Conservation (phyloP, 2,797 vertebrate genomes). For the Sarcoramphus papa region DNA sequence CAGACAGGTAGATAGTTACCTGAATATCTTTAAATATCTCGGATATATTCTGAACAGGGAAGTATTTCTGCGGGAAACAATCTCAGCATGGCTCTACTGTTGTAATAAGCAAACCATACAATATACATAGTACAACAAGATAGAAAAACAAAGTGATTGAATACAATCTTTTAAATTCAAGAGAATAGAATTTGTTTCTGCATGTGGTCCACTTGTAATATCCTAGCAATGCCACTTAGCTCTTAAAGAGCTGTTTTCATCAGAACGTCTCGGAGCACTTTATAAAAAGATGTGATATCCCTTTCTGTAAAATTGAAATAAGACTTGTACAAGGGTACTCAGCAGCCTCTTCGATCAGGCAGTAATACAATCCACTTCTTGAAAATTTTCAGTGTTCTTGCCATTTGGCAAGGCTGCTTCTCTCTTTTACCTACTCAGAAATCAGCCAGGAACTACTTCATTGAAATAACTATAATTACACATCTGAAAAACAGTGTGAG, state of each 20-base stretch:
- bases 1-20: neutral
- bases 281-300: neutral
- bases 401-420: neutral
- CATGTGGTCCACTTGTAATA: slow-evolving; percentile 24
- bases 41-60: neutral
- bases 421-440: neutral
- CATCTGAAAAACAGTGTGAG: neutral
- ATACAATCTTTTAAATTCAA: neutral
- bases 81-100: neutral
- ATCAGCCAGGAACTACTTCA: neutral
- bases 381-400: neutral
- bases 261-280: neutral
- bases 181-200: neutral
- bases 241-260: slow-evolving; percentile 3
- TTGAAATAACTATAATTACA: neutral
- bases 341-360: neutral
- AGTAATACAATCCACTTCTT: neutral
- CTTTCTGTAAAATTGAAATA: neutral
- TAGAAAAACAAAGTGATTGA: neutral
- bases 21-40: neutral
- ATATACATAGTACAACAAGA: neutral
- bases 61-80: neutral
- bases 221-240: neutral
- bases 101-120: neutral
- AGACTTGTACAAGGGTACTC: neutral